Evolutionary conservation across 2,113 vertebrate genomes (phyloP), one percentile per base, ranked within the genome.

Genomic region (Rhagologus leucostigma): DNA sequence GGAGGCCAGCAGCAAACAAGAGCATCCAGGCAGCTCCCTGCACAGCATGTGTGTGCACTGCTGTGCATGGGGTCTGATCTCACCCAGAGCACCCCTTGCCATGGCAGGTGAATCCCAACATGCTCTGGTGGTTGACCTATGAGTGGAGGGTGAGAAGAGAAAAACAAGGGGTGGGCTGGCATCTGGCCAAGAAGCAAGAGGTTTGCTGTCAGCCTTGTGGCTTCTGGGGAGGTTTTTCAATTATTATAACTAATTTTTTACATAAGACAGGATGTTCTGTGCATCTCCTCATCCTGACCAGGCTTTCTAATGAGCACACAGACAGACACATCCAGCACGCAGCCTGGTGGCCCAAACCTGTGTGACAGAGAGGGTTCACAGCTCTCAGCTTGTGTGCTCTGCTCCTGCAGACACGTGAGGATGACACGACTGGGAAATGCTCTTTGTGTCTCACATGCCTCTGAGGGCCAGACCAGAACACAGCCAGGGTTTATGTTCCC

Each of bases 31-130:
- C 26, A 71, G 24, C 17, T 62, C 32, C 9, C 39, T 32, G 20
- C 17, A 5, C 0, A 1, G 20, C 14, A 10, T 0, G 2, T 11
- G 5, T 14, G 11, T 16, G 27, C 20, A 6, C 30, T 52, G 5
- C 15, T 1, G 1, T 0, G 1, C 12, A 1, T 8, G 10, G 23
- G 14, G 6, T 59, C 46, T 55, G 18, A 30, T 33, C 30, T 23
- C 29, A 8, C 29, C 8, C 17, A 24, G 37, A 32, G 13, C 22
- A 64, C 32, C 24, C 20, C 23, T 7, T 13, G 16, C 3, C 0
- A 13, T 11, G 16, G 30, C 32, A 27, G 11, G 33, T 46, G 27
- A 94, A 30, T 21, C 6, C 27, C 18, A 57, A 2, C 12, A 9
- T 16, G 5, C 11, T 46, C 10, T n/a, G 10, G 22, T 24, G 29